Conservation (phyloP, 2,888 invertebrate genomes). For the Nasonovia ribisnigri region DNA sequence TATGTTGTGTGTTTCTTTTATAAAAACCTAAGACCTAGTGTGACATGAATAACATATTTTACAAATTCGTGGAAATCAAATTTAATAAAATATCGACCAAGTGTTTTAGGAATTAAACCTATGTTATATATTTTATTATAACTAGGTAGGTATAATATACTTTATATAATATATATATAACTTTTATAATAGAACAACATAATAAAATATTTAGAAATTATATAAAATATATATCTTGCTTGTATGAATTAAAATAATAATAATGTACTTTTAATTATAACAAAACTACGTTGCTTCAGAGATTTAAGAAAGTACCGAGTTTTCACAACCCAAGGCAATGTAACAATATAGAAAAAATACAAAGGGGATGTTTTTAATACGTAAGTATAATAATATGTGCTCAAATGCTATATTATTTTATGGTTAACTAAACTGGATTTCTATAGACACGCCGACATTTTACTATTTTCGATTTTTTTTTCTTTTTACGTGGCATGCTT, state of each 20-base stretch:
- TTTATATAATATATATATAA: too few relatives aligned
- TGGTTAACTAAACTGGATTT: background rate
- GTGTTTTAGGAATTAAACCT: background rate
- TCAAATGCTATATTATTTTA: conserved; percentile 14
- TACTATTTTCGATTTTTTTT: conserved; percentile 12
- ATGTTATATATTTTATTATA: too few relatives aligned
- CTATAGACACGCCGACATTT: background rate
- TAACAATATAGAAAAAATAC: background rate
- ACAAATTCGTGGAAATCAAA: background rate
- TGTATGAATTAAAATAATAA: background rate
- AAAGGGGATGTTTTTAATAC: conserved; percentile 33
- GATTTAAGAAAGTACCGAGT: background rate
- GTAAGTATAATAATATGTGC: background rate
- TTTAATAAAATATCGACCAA: background rate
- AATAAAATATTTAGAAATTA: background rate
- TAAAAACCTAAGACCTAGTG: background rate
- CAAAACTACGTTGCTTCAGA: background rate
- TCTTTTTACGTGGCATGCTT: conserved; percentile 33
- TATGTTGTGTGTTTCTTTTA: background rate
- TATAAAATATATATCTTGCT: background rate
- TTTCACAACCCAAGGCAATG: background rate
- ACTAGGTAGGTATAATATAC: too few relatives aligned
- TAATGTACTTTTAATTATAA: background rate
- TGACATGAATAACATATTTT: background rate
- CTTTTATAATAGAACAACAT: background rate